A percentile compares a stretch with the other conserved stretches of the same genome.
Conservation (phyloP, 2,888 invertebrate species). For the Rhingia campestris region DNA sequence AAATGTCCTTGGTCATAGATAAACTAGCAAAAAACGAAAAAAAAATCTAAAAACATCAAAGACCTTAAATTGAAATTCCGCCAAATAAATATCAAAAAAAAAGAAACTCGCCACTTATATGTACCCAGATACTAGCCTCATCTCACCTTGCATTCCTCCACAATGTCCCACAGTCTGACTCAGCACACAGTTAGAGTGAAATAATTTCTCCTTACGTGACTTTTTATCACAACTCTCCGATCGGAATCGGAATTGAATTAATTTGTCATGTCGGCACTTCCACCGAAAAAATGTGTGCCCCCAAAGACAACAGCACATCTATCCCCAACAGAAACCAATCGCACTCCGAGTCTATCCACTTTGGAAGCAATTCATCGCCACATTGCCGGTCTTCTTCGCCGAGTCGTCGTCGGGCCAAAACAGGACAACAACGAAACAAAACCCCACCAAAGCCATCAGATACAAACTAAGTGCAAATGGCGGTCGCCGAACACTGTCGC, state of each 20-base stretch:
- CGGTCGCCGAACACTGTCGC: slow-evolving; percentile 55
- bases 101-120: too few species aligned
- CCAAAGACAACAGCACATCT: slow-evolving; percentile 13
- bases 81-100: too few species aligned
- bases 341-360: slow-evolving; percentile 28
- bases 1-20: too few species aligned
- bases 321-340: slow-evolving; percentile 30
- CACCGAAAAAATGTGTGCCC: slow-evolving; percentile 63
- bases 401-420: not conserved
- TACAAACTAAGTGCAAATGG: slow-evolving; percentile 66
- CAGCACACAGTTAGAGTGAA: not conserved
- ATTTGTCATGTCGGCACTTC: slow-evolving; percentile 74
- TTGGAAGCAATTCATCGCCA: slow-evolving; percentile 65
- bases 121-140: too few species aligned
- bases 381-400: slow-evolving; percentile 53
- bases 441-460: slow-evolving; percentile 17
- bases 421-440: not conserved
- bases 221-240: slow-evolving; percentile 68
- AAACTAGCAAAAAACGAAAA: too few species aligned
- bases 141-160: too few species aligned
- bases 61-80: too few species aligned
- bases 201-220: slow-evolving; percentile 56
- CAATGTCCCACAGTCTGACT: too few species aligned
- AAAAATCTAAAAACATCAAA: too few species aligned
- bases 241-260: slow-evolving; percentile 74